phyloP scores from a whole-genome alignment of 2,888 invertebrate species.

The Drosophila mimica region DNA sequence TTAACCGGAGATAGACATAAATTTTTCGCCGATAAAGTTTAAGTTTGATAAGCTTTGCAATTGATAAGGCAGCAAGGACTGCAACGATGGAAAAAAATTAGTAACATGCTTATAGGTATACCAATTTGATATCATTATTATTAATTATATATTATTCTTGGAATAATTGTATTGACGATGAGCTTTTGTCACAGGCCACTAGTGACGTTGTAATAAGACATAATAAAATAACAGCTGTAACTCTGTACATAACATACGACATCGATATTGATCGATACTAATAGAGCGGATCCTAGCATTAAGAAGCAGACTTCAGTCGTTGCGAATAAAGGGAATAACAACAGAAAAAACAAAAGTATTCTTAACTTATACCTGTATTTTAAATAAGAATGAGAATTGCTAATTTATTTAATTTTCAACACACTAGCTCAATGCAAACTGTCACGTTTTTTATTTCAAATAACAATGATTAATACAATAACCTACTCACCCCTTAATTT shows the following conservation, averaged over 20 bases:
- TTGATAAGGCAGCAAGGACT: not conserved
- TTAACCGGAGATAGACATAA: constrained; percentile 29
- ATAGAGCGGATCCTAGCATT: not conserved
- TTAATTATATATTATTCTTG: not conserved
- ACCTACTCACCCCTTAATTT: not conserved
- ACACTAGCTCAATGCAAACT: not conserved
- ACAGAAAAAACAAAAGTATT: not conserved
- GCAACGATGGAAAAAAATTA: not conserved
- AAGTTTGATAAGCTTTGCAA: constrained; percentile 53
- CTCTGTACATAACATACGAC: no score
- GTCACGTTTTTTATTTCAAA: not conserved
- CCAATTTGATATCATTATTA: not conserved
- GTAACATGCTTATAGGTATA: not conserved
- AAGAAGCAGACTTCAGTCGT: not conserved
- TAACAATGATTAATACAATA: not conserved
- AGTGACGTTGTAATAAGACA: no score
- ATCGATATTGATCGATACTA: not conserved
- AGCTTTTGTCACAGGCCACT: not conserved
- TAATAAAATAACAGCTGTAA: no score
- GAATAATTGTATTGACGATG: not conserved
- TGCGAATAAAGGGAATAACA: not conserved
- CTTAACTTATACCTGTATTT: not conserved
- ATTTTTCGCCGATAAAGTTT: constrained; percentile 27
- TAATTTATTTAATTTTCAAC: not conserved
- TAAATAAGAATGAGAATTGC: not conserved